Evolutionary conservation across 2,797 vertebrate genomes (phyloP), one percentile per base, ranked within the genome.

Genomic region (Naso thynnoides): DNA sequence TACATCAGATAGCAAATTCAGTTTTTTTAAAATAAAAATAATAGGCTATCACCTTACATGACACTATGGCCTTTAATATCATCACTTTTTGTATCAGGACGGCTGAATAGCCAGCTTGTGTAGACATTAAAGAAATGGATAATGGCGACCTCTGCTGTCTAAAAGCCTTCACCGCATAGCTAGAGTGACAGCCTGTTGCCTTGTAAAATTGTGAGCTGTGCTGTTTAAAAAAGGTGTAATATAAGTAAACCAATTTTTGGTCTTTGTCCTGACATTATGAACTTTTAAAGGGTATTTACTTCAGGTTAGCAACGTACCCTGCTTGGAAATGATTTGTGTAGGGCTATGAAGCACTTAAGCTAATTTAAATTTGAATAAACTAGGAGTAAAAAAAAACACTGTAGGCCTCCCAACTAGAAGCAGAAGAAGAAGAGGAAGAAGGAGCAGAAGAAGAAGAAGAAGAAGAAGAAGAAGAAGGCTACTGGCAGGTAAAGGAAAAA

Each of bases 111-210:
- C 0, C 38, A 50, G 21, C 6, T 6, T 7, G 23, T 38, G 21
- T 1, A 1, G 14, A 42, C 10, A 6, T 45, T 18, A 2, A 69
- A 69, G 8, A 8, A 54, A 44, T 18, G 33, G 52, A 36, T 41
- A 33, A 84, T 50, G 86, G 64, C 66, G 85, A 10, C 85, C 59
- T 86, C 93, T 92, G 79, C 70, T 87, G 91, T 36, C 31, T 7
- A 18, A 62, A 65, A 11, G 5, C 5, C 15, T 2, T 11, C 4
- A 64, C 6, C 80, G 62, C 75, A 79, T 1, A 2, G 18, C 15
- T 23, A 38, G 14, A 45, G 27, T 14, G 14, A 1, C 6, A 14
- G 16, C 0, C 0, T 3, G 11, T 41, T 14, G 16, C 16, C 3
- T 41, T 15, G 39, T 5, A 41, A 41, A 36, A 16, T 1, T 5